phyloP scores from a whole-genome alignment of 2,888 invertebrate species.

The Aphodius sticticus region DNA sequence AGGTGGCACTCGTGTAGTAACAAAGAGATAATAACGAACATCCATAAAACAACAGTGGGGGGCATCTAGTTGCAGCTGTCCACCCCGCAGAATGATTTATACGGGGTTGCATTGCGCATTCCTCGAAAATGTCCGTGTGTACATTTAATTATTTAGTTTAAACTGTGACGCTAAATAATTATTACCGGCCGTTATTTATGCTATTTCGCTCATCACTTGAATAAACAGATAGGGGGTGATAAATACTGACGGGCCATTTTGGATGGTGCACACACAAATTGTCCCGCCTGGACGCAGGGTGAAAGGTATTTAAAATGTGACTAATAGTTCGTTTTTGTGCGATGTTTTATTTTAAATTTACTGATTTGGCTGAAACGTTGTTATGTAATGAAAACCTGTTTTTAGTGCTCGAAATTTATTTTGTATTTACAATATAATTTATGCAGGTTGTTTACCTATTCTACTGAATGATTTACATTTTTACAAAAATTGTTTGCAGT shows the following conservation, averaged over 20 bases:
- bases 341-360: neutral
- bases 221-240: constrained; percentile 28
- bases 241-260: neutral
- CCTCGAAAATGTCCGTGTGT: constrained; percentile 29
- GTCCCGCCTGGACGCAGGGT: neutral
- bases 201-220: constrained; percentile 30
- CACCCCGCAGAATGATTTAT: neutral
- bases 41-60: neutral
- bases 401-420: neutral
- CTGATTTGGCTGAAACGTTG: neutral
- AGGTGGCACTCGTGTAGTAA: neutral
- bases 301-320: neutral
- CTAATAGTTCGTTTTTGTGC: neutral
- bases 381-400: neutral
- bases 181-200: constrained; percentile 37
- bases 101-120: neutral
- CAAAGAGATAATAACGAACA: neutral
- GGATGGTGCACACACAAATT: neutral
- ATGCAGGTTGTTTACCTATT: neutral
- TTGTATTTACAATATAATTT: neutral
- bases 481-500: neutral
- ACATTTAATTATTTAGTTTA: constrained; percentile 38
- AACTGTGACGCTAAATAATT: constrained; percentile 33
- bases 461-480: neutral
- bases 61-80: neutral